Base-by-base conservation (phyloP, 1,140 invertebrate species). In the Scaptomyza pallida region DNA sequence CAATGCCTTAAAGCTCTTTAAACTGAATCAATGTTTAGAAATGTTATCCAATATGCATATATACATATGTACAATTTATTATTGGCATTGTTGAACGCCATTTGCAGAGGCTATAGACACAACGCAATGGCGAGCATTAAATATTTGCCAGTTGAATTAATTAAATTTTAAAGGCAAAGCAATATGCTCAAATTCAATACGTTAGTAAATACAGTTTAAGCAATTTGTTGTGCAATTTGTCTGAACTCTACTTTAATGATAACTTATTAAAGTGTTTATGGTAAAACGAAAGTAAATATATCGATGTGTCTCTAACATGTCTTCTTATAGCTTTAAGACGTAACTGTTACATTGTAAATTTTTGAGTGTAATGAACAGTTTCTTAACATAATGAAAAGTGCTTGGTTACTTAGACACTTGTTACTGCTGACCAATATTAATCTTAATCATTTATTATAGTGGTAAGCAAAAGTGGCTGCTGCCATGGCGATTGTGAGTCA, bases 161-260 rank as follows among this genome's bases (percentile, higher is more conserved):
- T 61, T 47, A 71, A 55, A 55, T 60, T 55, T 68, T 68, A 47
- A 72, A 72, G 33, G 37, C 15, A 26, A 40, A 40, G 9, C n/a
- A n/a, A 16, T 50, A 59, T 37, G 6, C 26, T 5, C 6, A 16
- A 19, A 10, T 3, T 47, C 10, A 15, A 23, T n/a, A 17, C 17
- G 26, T 2, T 15, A 33, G 16, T 17, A 15, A 13, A 33, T 33
- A 50, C 1, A 33, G 3, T n/a, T 2, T 19, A 13, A 12, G 13
- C 2, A 5, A 37, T 19, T 21, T n/a, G 3, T 26, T 3, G 23
- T 26, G 21, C 21, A 21, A 21, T n/a, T n/a, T n/a, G n/a, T n/a
- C n/a, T n/a, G n/a, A n/a, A n/a, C n/a, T n/a, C n/a, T n/a, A n/a
- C n/a, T n/a, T n/a, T n/a, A n/a, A n/a, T n/a, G n/a, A n/a, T n/a